Conservation (phyloP, 2,797 vertebrate species). For the Pitangus sulphuratus region DNA sequence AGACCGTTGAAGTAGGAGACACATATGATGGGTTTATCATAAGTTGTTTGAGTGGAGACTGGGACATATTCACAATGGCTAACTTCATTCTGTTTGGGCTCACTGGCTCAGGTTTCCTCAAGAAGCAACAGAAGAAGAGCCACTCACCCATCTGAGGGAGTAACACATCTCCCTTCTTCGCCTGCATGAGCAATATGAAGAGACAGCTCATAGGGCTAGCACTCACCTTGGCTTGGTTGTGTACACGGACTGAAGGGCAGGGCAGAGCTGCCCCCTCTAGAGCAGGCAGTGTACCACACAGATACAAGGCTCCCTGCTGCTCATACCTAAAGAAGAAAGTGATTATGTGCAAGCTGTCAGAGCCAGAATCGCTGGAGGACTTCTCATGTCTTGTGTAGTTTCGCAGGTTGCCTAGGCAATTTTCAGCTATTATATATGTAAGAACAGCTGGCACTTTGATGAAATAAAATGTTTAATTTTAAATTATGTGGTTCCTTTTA, state of each 20-base stretch:
- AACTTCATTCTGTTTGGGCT: not conserved
- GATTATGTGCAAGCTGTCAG: not conserved
- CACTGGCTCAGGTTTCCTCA: not conserved
- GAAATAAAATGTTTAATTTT: not conserved
- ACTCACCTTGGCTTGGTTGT: not conserved
- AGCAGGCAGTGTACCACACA: rapidly evolving
- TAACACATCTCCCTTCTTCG: not conserved
- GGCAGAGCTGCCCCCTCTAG: not conserved
- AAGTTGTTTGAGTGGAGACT: not conserved
- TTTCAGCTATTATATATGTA: not conserved
- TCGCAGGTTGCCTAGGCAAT: slow-evolving; percentile 39
- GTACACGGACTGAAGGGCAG: not conserved
- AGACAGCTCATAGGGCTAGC: not conserved
- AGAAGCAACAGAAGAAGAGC: not conserved
- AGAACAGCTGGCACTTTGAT: not conserved
- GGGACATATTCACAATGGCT: too few species aligned
- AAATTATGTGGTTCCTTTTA: not conserved
- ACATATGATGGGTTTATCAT: rapidly evolving
- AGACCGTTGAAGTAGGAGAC: not conserved
- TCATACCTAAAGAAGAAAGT: not conserved
- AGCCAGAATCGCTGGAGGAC: not conserved
- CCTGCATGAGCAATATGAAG: not conserved
- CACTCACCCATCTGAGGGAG: rapidly evolving
- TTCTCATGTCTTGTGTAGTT: not conserved
- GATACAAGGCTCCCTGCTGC: not conserved